Base-by-base conservation (phyloP, 2,888 invertebrate species). In the Linnaemya tessellans region DNA sequence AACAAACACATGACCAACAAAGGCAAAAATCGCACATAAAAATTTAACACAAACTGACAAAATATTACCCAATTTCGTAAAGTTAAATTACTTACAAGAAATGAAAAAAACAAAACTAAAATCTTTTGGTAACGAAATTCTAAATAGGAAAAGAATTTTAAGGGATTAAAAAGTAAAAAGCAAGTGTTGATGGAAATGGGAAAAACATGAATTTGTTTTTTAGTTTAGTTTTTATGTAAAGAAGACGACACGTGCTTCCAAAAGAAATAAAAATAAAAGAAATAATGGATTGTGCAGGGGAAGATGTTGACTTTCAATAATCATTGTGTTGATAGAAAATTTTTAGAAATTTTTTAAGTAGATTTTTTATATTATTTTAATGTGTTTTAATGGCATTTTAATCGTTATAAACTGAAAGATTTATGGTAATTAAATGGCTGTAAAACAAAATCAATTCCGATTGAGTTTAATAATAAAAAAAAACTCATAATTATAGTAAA, bases 321-420 rank as follows among this genome's bases (percentile, higher is more conserved):
- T 54, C 20, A 54, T 20, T 5, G 58, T 70, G 84, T 20, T 73
- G 67, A 79, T 20, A 68, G 60, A 25, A 67, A 13, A 11, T 62
- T 54, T n/a, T 70, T 70, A 22, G 22, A 30, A 43, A 68, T 35
- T 80, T 75, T 80, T 70, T 80, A 64, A 84, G 51, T 75, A 58
- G 41, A 73, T 56, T 64, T 60, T 77, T 79, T 35, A 71, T 79
- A 71, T 43, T 1, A 64, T 43, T 79, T 71, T 79, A 79, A 79
- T 79, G 70, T 15, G 43, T 64, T 82, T 82, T 80, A 85, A 85
- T 85, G 82, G 82, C 30, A 80, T 82, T 85, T 85, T 85, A 82
- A 85, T 85, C 65, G 75, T 75, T 75, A 56, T 46, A 60, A 58
- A 79, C 54, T 85, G 82, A 85, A 71, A 85, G 85, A 85, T 85